phyloP scores from a whole-genome alignment of 53 echinoderm and acorn worm species.

The Holothuria leucospilota region DNA sequence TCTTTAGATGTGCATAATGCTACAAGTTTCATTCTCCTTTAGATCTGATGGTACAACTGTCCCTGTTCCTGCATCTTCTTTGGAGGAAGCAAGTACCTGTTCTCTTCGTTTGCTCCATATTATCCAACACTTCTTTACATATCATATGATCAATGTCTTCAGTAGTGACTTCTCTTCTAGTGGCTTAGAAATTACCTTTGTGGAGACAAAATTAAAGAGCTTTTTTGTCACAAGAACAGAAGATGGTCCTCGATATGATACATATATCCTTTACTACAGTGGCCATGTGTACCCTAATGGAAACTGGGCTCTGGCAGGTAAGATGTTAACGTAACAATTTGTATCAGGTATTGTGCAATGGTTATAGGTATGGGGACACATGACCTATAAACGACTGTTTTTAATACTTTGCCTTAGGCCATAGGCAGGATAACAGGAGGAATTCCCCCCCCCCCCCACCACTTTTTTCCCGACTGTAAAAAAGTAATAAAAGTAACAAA shows the following conservation, averaged over 20 bases:
- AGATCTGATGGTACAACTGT: conserved; percentile 81
- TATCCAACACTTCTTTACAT: conserved; percentile 89
- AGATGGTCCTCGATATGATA: conserved; percentile 86
- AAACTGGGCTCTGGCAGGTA: conserved; percentile 97
- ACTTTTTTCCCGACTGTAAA: too few species aligned
- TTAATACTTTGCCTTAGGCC: too few species aligned
- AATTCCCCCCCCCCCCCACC: too few species aligned
- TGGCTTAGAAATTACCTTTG: conserved; percentile 71
- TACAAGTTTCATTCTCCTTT: neutral
- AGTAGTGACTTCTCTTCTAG: conserved; percentile 96
- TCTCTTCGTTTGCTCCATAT: conserved; percentile 89
- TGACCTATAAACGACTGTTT: too few species aligned
- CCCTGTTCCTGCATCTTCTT: conserved; percentile 75
- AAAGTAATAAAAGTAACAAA: too few species aligned
- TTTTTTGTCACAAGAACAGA: conserved; percentile 70
- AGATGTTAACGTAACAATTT: neutral
- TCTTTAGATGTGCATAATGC: too few species aligned
- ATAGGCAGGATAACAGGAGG: too few species aligned
- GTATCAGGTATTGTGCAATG: neutral
- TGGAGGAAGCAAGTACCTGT: conserved; percentile 85
- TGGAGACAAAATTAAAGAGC: conserved; percentile 79
- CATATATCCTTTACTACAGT: conserved; percentile 93
- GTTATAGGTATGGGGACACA: neutral
- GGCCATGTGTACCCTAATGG: conserved; percentile 91
- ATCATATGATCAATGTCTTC: conserved; percentile 95